Conservation (phyloP, 2,888 invertebrate genomes). For the Endomychus coccineus region DNA sequence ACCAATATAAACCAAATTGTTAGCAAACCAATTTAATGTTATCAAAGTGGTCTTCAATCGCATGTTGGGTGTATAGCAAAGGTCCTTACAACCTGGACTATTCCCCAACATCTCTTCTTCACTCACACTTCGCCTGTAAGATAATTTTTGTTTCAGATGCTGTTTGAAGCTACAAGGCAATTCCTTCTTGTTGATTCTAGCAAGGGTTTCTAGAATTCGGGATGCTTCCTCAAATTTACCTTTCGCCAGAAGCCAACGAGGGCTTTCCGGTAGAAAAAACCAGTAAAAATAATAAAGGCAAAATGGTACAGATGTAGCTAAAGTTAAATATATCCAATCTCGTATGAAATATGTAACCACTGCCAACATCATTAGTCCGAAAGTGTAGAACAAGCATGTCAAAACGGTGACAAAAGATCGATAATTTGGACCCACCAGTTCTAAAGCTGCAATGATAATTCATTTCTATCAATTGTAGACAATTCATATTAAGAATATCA, state of each 20-base stretch:
- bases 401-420: constrained; percentile 87
- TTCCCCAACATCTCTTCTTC: constrained; percentile 48
- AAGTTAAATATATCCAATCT: constrained; percentile 74
- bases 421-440: constrained; percentile 85
- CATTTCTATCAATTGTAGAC: background rate
- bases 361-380: constrained; percentile 76
- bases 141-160: constrained; percentile 65
- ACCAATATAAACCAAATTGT: constrained; percentile 87
- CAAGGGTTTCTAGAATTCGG: constrained; percentile 67
- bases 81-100: constrained; percentile 54
- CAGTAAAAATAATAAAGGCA: constrained; percentile 75
- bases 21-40: constrained; percentile 86
- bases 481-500: too few relatives aligned
- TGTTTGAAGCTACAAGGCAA: constrained; percentile 65
- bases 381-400: constrained; percentile 85
- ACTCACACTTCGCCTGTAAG: constrained; percentile 50
- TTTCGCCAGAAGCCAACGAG: constrained; percentile 77
- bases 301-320: constrained; percentile 80
- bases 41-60: constrained; percentile 78
- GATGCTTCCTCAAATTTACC: constrained; percentile 77
- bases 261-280: constrained; percentile 85
- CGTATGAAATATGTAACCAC: constrained; percentile 77
- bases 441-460: constrained; percentile 58
- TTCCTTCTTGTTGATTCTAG: constrained; percentile 68
- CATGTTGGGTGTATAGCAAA: constrained; percentile 82